Conservation (phyloP, 1,140 invertebrate species). For the Gryllus bimaculatus region DNA sequence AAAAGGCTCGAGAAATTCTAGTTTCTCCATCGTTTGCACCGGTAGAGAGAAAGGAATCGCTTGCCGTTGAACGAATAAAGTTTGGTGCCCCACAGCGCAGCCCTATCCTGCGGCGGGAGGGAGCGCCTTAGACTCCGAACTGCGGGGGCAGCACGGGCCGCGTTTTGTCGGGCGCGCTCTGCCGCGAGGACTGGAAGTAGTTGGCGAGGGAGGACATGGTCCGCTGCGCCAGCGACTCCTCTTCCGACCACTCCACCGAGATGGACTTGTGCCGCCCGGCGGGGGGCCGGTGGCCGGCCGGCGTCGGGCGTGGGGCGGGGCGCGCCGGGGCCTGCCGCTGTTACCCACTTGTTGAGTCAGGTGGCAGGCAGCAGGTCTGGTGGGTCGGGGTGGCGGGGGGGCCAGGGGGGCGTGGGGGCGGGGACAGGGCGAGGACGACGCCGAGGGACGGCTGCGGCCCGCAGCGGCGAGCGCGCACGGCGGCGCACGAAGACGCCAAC, state of each 20-base stretch:
- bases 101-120: too few relatives aligned
- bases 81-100: too few relatives aligned
- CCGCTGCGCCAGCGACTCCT: conserved; percentile 33
- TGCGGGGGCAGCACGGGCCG: conserved; percentile 15
- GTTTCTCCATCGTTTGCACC: too few relatives aligned
- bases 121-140: conserved; percentile 14
- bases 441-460: conserved; percentile 12
- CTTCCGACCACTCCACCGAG: conserved; percentile 36
- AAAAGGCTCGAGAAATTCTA: too few relatives aligned
- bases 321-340: conserved; percentile 36
- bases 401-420: conserved; percentile 14
- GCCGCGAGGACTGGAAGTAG: conserved; percentile 36
- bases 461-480: neutral
- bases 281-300: conserved; percentile 8
- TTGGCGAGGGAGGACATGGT: conserved; percentile 39
- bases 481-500: conserved; percentile 11
- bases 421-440: conserved; percentile 19
- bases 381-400: conserved; percentile 12
- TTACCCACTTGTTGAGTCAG: conserved; percentile 63
- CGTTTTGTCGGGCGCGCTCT: conserved; percentile 26
- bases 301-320: conserved; percentile 23
- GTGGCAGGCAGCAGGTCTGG: conserved; percentile 53
- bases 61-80: too few relatives aligned
- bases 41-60: too few relatives aligned
- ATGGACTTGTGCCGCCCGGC: conserved; percentile 33